Percentiles rank a stretch among this genome's conserved stretches.
Evolutionary conservation across 1,140 invertebrate species (phyloP).

Genomic region (Chymomyza costata): DNA sequence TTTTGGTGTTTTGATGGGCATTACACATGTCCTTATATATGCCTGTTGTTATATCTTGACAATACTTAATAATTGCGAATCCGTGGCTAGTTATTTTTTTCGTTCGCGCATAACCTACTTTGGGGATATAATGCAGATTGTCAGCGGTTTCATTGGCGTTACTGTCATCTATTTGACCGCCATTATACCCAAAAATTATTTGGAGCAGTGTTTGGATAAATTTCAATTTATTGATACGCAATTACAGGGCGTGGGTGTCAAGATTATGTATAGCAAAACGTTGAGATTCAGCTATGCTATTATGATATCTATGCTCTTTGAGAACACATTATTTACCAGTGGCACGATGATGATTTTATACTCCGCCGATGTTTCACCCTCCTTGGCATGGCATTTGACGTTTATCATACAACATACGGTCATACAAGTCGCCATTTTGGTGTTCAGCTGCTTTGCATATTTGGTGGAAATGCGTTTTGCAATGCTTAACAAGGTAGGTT

Average conservation of each 20-base stretch:
- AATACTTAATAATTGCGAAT: slow-evolving; percentile 28
- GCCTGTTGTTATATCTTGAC: slow-evolving; percentile 16
- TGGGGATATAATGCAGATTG: slow-evolving; percentile 32
- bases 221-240: slow-evolving; percentile 21
- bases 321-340: slow-evolving; percentile 14
- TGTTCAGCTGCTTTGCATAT: slow-evolving; percentile 23
- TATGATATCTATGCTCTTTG: slow-evolving; percentile 12
- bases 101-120: slow-evolving; percentile 20
- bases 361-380: slow-evolving; percentile 14
- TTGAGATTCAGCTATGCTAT: slow-evolving; percentile 27
- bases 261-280: slow-evolving; percentile 30
- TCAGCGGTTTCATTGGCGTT: slow-evolving; percentile 35
- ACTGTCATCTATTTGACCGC: slow-evolving; percentile 29
- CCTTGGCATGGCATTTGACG: slow-evolving; percentile 12
- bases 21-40: slow-evolving; percentile 16
- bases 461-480: slow-evolving; percentile 26
- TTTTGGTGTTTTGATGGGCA: slow-evolving; percentile 21
- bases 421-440: slow-evolving; percentile 11
- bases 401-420: slow-evolving; percentile 34
- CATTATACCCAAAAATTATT: slow-evolving; percentile 19
- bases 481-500: slow-evolving; percentile 24
- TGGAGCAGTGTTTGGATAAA: slow-evolving; percentile 12
- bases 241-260: slow-evolving; percentile 18
- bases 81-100: slow-evolving; percentile 31
- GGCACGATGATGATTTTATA: slow-evolving; percentile 18